Conservation (phyloP, 1,140 invertebrate species). For the Drosophila eugracilis region DNA sequence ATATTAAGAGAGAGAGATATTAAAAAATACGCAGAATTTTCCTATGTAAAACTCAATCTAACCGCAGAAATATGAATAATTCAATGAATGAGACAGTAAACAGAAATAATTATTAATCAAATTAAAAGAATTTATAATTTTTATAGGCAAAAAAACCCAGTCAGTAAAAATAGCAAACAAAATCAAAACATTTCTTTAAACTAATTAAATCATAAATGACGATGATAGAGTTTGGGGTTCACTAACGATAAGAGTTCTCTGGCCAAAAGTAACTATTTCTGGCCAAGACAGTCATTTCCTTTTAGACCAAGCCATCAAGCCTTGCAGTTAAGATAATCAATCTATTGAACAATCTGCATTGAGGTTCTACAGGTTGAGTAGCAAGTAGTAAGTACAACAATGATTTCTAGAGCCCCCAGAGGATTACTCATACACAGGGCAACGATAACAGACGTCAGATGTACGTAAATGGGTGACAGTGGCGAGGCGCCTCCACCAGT, state of each 20-base stretch:
- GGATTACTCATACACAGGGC: slow-evolving; percentile 28
- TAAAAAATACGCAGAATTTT: background rate
- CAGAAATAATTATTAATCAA: background rate
- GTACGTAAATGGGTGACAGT: slow-evolving; percentile 42
- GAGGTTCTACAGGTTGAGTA: slow-evolving; percentile 10
- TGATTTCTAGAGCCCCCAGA: slow-evolving; percentile 6
- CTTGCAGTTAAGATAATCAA: slow-evolving; percentile 1
- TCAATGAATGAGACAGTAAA: background rate
- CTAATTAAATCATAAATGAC: too few relatives aligned
- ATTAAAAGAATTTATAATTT: too few relatives aligned
- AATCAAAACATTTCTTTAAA: too few relatives aligned
- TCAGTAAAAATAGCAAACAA: too few relatives aligned
- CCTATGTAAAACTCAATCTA: too few relatives aligned
- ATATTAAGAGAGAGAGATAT: background rate
- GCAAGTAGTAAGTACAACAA: background rate
- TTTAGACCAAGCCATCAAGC: slow-evolving; percentile 3
- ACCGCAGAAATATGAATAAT: background rate
- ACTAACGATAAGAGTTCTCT: background rate
- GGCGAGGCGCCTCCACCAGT: background rate
- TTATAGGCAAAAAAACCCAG: too few relatives aligned
- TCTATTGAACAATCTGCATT: background rate
- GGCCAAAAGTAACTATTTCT: slow-evolving; percentile 14
- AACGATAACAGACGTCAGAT: slow-evolving; percentile 46
- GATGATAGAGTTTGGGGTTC: too few relatives aligned
- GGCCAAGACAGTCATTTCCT: slow-evolving; percentile 19